A percentile compares a stretch with the other conserved stretches of the same genome.
These are phyloP conservation scores for Drosophila orosa DNA, from an alignment of 1,140 invertebrate species.

Conservation along the genomic window DNA sequence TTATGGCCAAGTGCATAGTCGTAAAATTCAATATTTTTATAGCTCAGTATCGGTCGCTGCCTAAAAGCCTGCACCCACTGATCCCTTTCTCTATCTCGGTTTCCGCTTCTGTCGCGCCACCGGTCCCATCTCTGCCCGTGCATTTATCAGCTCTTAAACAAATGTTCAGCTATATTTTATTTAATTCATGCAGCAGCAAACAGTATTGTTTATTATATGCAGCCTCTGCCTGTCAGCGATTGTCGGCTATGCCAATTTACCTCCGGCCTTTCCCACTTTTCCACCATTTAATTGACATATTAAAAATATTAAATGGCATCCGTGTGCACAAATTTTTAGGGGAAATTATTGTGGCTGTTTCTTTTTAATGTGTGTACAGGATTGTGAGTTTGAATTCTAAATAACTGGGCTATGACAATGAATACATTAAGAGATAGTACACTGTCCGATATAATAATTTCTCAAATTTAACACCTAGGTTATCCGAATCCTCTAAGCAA, in stretches of 20 bases:
- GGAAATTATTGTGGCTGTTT: conserved; percentile 24
- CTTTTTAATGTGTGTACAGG: conserved; percentile 3
- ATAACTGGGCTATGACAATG: background rate
- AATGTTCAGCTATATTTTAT: conserved; percentile 57
- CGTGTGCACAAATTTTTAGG: conserved; percentile 57
- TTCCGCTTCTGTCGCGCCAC: background rate
- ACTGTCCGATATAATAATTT: background rate
- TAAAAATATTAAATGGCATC: conserved; percentile 83
- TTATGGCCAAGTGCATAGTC: conserved; percentile 78
- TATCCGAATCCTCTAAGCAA: background rate
- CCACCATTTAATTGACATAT: conserved; percentile 74
- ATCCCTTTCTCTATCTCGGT: background rate
- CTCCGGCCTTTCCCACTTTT: background rate
- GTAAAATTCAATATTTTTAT: conserved; percentile 81
- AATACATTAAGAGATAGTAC: background rate
- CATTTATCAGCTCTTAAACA: conserved; percentile 63
- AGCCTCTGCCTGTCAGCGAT: conserved; percentile 71
- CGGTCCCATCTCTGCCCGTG: background rate
- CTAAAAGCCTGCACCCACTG: conserved; percentile 44
- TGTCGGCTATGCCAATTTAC: conserved; percentile 37
- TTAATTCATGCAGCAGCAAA: conserved; percentile 55
- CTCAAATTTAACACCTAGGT: background rate
- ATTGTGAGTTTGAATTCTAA: background rate
- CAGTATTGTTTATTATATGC: conserved; percentile 75
- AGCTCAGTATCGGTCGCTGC: conserved; percentile 41